These are phyloP conservation scores for Gadus macrocephalus DNA, from an alignment of 2,113 vertebrate genomes.

Conservation along the genomic window DNA sequence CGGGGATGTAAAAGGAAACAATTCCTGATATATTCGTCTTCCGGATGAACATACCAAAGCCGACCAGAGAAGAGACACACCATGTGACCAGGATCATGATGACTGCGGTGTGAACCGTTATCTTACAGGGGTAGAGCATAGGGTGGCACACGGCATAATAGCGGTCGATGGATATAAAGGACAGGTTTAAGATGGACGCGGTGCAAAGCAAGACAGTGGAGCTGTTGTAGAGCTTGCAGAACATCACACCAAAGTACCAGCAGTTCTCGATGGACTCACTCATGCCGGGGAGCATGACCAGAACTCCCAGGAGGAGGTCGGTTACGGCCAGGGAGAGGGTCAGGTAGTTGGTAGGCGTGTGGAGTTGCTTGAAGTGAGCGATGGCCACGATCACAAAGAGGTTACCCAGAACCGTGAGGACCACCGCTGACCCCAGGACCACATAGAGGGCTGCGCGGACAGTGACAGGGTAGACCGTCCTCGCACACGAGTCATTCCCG, in stretches of 20 bases:
- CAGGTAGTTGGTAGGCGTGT: not conserved
- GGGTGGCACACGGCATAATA: conserved; percentile 29
- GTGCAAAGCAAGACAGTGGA: too few relatives aligned
- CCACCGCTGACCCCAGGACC: not conserved
- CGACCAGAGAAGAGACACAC: too few relatives aligned
- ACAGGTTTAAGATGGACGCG: too few relatives aligned
- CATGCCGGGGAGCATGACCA: too few relatives aligned
- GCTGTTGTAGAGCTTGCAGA: too few relatives aligned
- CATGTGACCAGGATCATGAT: not conserved
- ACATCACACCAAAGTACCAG: conserved; percentile 23
- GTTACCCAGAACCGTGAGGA: conserved; percentile 24
- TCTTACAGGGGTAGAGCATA: conserved; percentile 71
- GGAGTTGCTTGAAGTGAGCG: conserved; percentile 24
- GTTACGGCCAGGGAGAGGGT: too few relatives aligned
- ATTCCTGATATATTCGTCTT: too few relatives aligned
- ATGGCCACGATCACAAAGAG: conserved; percentile 19
- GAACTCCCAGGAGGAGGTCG: too few relatives aligned
- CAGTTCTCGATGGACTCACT: too few relatives aligned
- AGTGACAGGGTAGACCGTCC: not conserved
- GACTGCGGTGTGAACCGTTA: conserved; percentile 54
- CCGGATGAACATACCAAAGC: too few relatives aligned
- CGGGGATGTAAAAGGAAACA: too few relatives aligned
- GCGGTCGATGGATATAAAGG: not conserved
- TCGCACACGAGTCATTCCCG: not conserved
- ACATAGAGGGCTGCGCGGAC: not conserved